These are phyloP conservation scores for Cylindroiulus punctatus DNA, from an alignment of 2,888 invertebrate genomes.

Conservation along the genomic window DNA sequence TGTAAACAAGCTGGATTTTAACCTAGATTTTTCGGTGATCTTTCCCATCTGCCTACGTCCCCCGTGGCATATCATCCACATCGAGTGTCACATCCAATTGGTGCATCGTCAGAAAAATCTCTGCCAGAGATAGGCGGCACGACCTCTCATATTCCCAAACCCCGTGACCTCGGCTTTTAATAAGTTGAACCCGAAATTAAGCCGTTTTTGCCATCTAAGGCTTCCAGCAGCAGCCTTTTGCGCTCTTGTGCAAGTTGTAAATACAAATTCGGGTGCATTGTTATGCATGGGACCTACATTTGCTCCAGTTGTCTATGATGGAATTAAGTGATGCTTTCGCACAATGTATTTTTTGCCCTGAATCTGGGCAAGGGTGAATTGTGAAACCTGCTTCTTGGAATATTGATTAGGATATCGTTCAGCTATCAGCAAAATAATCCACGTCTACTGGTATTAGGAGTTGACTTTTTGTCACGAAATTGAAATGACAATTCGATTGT, in stretches of 20 bases:
- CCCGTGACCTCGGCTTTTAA: constrained; percentile 25
- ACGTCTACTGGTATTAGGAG: too few species aligned
- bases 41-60: constrained; percentile 24
- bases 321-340: not conserved
- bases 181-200: constrained; percentile 41
- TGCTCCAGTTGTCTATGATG: constrained; percentile 1
- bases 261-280: constrained; percentile 3
- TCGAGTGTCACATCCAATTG: constrained; percentile 21
- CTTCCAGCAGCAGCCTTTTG: not conserved
- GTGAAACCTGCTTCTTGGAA: too few species aligned
- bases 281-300: constrained; percentile 39
- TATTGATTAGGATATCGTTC: too few species aligned
- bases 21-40: constrained; percentile 20
- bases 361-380: too few species aligned
- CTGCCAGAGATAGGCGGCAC: not conserved
- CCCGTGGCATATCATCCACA: not conserved
- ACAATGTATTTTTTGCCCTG: too few species aligned
- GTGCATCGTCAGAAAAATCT: not conserved
- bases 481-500: too few species aligned
- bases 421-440: too few species aligned
- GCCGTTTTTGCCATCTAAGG: not conserved
- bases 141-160: not conserved
- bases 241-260: not conserved
- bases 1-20: constrained; percentile 6
- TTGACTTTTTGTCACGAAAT: too few species aligned